Evolutionary conservation across 2,888 invertebrate genomes (phyloP), one percentile per base, ranked within the genome.

Genomic region (Lycophotia porphyrea): DNA sequence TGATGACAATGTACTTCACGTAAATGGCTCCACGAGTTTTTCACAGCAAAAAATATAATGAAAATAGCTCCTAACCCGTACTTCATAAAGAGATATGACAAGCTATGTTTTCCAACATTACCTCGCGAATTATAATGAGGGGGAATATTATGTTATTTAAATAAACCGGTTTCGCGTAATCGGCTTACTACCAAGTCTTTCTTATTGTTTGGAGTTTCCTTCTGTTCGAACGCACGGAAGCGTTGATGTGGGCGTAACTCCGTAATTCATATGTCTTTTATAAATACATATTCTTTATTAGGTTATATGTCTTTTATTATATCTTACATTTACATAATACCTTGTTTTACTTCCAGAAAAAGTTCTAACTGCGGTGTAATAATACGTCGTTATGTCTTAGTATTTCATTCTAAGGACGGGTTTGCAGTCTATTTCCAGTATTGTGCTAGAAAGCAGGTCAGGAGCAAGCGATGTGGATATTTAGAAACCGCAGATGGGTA

Each of bases 141-240:
- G 15, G 31, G 34, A 72, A 84, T 78, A 82, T 72, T 71, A 85
- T 82, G 24, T 65, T 76, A 75, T 85, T 82, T 73, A 49, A 70
- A 58, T 71, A 75, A 76, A 69, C 67, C 68, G 69, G 61, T 76
- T 76, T 65, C 49, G 55, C 55, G 72, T 82, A 84, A 85, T 85
- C 84, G 74, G 87, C 87, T 84, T 82, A 86, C 76, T 61, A 58
- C 60, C 63, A 63, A 80, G 68, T 70, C n/a, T 47, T 82, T 80
- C 75, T 76, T 84, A 86, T 86, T 86, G 85, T 86, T 84, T 78
- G 49, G 67, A 84, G 77, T 74, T 80, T 67, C 55, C 73, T 75
- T 77, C 73, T 80, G 74, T 86, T 82, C 21, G 63, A 70, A 76
- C 31, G 55, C 82, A 77, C 58, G 39, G 74, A 71, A 73, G 80